Evolutionary conservation across 2,888 invertebrate species (phyloP).

Genomic region (Epinotia bilunana): DNA sequence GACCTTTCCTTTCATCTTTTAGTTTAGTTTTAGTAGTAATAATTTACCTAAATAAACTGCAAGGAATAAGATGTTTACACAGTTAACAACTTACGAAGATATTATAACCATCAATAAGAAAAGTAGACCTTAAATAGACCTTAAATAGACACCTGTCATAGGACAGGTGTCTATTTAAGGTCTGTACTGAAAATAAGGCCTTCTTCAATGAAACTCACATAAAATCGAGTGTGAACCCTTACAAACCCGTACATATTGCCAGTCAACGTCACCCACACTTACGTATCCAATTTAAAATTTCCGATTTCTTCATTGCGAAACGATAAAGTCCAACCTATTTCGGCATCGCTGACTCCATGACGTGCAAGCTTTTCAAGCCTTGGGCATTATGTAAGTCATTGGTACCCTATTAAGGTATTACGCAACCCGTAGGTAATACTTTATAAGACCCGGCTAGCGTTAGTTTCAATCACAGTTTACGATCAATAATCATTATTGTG

Average conservation of each 20-base stretch:
- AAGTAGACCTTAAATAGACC: too few relatives aligned
- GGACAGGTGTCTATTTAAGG: too few relatives aligned
- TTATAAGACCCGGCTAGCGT: conserved; percentile 34
- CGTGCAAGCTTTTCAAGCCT: conserved; percentile 25
- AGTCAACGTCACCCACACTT: background rate
- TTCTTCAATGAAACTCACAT: too few relatives aligned
- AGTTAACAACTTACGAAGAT: too few relatives aligned
- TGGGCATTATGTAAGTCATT: conserved; percentile 38
- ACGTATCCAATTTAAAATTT: conserved; percentile 6
- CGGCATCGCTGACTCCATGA: background rate
- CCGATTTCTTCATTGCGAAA: conserved; percentile 6
- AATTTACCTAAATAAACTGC: too few relatives aligned
- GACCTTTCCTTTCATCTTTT: too few relatives aligned
- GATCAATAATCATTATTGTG: conserved; percentile 26
- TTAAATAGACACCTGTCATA: too few relatives aligned
- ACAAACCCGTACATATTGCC: background rate
- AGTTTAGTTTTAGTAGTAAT: too few relatives aligned
- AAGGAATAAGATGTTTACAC: too few relatives aligned
- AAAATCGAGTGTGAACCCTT: background rate
- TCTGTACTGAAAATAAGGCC: too few relatives aligned
- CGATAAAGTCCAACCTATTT: conserved; percentile 25
- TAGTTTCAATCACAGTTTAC: conserved; percentile 36
- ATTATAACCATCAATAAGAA: too few relatives aligned
- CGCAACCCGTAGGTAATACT: conserved; percentile 38
- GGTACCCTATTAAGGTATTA: conserved; percentile 31